Evolutionary conservation across 2,113 vertebrate genomes (phyloP), one percentile per base, ranked within the genome.

Genomic region (Mirza zaza): DNA sequence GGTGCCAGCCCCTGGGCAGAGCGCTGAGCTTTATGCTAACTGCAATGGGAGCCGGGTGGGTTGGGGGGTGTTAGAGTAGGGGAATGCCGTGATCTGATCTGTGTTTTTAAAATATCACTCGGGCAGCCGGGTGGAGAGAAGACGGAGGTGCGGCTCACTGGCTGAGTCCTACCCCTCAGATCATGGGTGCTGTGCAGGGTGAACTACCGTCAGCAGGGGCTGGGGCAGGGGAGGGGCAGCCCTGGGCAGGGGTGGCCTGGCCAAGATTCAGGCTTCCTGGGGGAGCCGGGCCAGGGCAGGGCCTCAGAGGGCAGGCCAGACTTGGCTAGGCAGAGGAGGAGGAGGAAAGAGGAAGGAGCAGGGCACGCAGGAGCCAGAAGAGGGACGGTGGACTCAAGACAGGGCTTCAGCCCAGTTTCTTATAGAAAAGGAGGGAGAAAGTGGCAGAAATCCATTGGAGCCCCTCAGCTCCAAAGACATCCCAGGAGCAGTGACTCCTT

Each of bases 191-290:
- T 15, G 17, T 32, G 21, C 59, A 42, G 4, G 0, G 4, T 13
- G 36, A 29, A 9, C 34, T 9, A 13, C 84, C 63, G 15, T n/a
- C n/a, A 18, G 1, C 59, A 50, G 79, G 32, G 17, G n/a, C 39
- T 21, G 0, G 27, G 8, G 36, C 8, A 3, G 32, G 25, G 29
- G 12, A 39, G 45, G 3, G 3, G 45, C 14, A 3, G 36, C 13
- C 14, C 21, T 48, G 55, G 8, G 39, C 6, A 18, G 5, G 10
- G 9, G 3, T 12, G 42, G 34, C 5, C 18, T 3, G 18, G 12
- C 3, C 2, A 42, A 2, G 10, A 14, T 1, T 25, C 8, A n/a
- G 8, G 7, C 12, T 55, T n/a, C 13, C 59, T 9, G 14, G 45
- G 61, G 21, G 9, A 5, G 36, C 57, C 18, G 3, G 42, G 36